phyloP scores from a whole-genome alignment of 2,113 vertebrate genomes.

The Calypte anna region DNA sequence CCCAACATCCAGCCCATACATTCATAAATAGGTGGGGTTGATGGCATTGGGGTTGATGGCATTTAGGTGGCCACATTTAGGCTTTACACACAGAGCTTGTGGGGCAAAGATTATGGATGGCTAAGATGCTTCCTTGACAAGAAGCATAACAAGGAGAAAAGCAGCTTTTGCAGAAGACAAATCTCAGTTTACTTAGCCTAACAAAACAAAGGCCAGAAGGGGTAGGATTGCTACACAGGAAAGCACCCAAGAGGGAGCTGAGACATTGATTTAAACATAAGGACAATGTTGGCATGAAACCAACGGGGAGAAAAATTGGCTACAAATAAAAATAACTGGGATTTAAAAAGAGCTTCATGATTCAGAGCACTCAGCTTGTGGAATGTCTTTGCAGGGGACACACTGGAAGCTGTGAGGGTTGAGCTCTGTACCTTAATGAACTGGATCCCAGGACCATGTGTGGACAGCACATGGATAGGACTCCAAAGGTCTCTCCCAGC shows the following conservation, averaged over 20 bases:
- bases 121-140: neutral
- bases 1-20: neutral
- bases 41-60: neutral
- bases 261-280: neutral
- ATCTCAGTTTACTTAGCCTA: slow-evolving; percentile 25
- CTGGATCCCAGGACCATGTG: rapidly evolving
- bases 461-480: neutral
- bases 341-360: neutral
- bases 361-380: neutral
- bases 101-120: neutral
- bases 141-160: neutral
- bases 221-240: slow-evolving; percentile 13
- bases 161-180: neutral
- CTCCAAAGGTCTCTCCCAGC: neutral
- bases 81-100: neutral
- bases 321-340: neutral
- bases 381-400: neutral
- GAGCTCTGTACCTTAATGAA: neutral
- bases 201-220: slow-evolving; percentile 28
- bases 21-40: neutral
- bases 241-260: neutral
- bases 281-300: slow-evolving; percentile 35
- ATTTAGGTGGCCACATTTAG: neutral
- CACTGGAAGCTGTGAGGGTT: neutral
- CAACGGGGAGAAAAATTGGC: neutral